phyloP scores from a whole-genome alignment of 2,888 invertebrate species.

The Drosophila lacicola region DNA sequence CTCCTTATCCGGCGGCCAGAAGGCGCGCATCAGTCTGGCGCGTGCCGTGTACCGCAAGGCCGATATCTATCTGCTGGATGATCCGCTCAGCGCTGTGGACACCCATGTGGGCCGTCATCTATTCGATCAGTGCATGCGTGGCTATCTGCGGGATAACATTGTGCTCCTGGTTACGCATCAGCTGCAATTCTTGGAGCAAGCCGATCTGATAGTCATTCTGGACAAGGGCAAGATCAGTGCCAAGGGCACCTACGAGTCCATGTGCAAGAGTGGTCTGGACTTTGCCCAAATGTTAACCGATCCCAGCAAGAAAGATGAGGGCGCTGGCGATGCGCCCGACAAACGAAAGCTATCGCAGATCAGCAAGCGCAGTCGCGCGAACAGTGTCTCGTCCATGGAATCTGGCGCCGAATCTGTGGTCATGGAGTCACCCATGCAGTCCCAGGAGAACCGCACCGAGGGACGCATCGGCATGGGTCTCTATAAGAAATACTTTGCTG shows the following conservation, averaged over 20 bases:
- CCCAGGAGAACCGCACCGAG: slow-evolving; percentile 87
- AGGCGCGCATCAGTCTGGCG: slow-evolving; percentile 94
- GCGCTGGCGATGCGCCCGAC: slow-evolving; percentile 52
- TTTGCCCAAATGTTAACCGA: slow-evolving; percentile 90
- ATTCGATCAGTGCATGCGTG: slow-evolving; percentile 88
- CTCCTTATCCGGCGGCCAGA: slow-evolving; percentile 94
- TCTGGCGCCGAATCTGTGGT: slow-evolving; percentile 85
- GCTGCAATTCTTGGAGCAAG: slow-evolving; percentile 90
- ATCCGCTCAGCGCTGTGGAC: slow-evolving; percentile 96
- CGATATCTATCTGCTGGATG: slow-evolving; percentile 95
- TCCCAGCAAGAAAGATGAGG: slow-evolving; percentile 85
- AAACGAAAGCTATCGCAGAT: slow-evolving; percentile 73
- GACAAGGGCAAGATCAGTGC: slow-evolving; percentile 85
- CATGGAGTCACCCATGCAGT: slow-evolving; percentile 82
- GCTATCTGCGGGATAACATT: slow-evolving; percentile 88
- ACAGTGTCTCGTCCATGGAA: slow-evolving; percentile 85
- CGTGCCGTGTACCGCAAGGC: slow-evolving; percentile 94
- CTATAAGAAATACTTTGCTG: slow-evolving; percentile 90
- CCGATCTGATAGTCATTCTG: slow-evolving; percentile 86
- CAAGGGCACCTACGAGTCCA: slow-evolving; percentile 89
- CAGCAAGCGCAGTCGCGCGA: slow-evolving; percentile 82
- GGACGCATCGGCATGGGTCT: slow-evolving; percentile 88
- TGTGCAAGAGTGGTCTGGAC: slow-evolving; percentile 90
- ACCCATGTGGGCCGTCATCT: slow-evolving; percentile 95
- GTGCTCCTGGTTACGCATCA: slow-evolving; percentile 93